A percentile compares a stretch with the other conserved stretches of the same genome.
These are phyloP conservation scores for Hypomesus transpacificus DNA, from an alignment of 2,113 vertebrate genomes.

Conservation along the genomic window DNA sequence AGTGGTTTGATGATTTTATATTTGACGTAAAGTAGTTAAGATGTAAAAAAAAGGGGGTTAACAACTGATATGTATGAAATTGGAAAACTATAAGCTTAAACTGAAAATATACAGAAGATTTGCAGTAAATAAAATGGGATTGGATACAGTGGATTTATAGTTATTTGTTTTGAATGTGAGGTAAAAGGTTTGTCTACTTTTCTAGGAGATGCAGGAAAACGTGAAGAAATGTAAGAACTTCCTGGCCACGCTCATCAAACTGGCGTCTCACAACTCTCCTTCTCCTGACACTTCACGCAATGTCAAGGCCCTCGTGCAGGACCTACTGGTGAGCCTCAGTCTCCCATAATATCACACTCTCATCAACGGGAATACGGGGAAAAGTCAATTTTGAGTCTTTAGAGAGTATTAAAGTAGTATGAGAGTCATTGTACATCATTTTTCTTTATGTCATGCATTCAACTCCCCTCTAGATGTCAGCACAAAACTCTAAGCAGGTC, in stretches of 20 bases:
- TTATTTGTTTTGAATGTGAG: not conserved
- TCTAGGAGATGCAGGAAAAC: conserved; percentile 88
- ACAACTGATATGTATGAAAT: no score
- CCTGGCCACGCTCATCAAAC: conserved; percentile 84
- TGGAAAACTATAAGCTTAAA: no score
- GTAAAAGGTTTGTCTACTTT: conserved; percentile 11
- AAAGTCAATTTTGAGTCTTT: not conserved
- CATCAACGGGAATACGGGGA: not conserved
- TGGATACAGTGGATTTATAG: not conserved
- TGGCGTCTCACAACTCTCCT: conserved; percentile 84
- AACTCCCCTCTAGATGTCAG: conserved; percentile 62
- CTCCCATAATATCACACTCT: not conserved
- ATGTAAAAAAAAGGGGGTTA: no score
- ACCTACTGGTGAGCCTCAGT: conserved; percentile 77
- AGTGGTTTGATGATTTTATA: no score
- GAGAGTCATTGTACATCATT: not conserved
- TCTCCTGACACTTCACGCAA: conserved; percentile 84
- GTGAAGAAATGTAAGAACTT: conserved; percentile 91
- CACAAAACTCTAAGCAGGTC: conserved; percentile 44
- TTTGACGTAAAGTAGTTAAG: no score
- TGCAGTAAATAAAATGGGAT: not conserved
- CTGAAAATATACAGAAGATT: no score
- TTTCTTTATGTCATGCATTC: conserved; percentile 38
- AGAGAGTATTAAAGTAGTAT: not conserved
- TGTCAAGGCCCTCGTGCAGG: conserved; percentile 85